These are phyloP conservation scores for Falco punctatus DNA, from an alignment of 2,113 vertebrate species.

Conservation along the genomic window DNA sequence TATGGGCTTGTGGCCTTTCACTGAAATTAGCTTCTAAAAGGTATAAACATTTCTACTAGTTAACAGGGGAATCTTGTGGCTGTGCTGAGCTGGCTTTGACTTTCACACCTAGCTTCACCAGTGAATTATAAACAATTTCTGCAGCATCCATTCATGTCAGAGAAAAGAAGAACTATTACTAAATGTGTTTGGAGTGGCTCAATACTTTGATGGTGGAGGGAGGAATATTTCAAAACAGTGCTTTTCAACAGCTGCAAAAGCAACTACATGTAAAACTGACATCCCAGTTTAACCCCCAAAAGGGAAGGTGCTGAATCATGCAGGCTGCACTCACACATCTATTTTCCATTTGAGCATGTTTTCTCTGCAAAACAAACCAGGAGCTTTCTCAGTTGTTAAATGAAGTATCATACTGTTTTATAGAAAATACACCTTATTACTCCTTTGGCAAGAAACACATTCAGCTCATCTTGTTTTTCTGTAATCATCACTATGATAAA, in stretches of 20 bases:
- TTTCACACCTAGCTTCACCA: background rate
- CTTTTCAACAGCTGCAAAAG: slow-evolving; percentile 53
- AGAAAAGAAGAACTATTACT: slow-evolving; percentile 10
- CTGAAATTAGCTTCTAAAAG: background rate
- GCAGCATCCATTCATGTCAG: background rate
- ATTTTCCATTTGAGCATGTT: background rate
- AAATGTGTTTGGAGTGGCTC: slow-evolving; percentile 24
- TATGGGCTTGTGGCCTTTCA: background rate
- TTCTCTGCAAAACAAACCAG: background rate
- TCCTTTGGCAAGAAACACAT: background rate
- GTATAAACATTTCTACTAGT: background rate
- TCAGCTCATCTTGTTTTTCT: background rate
- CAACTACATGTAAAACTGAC: background rate
- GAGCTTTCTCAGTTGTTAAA: background rate
- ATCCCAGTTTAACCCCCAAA: background rate
- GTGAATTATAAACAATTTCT: slow-evolving; percentile 16
- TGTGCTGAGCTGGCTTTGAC: slow-evolving; percentile 1
- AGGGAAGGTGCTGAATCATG: background rate
- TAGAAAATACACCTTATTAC: background rate
- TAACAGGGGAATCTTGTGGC: background rate
- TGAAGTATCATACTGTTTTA: background rate
- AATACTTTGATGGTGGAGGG: background rate
- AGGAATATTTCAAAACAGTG: background rate
- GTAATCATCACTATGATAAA: background rate
- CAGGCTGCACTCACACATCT: background rate